phyloP scores from a whole-genome alignment of 2,888 invertebrate species.

The Hydrotaea cyrtoneurina region DNA sequence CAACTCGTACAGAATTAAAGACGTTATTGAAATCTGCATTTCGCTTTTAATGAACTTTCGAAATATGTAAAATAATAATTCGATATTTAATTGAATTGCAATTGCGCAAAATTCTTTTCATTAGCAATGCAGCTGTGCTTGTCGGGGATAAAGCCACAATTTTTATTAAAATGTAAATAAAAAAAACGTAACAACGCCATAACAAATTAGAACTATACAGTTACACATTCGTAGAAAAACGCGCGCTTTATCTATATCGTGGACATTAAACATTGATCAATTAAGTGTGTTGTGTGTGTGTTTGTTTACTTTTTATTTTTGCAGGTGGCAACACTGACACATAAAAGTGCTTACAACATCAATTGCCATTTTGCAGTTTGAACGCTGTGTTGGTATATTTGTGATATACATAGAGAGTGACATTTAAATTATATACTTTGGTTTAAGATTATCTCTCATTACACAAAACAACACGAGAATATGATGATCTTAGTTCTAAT shows the following conservation, averaged over 20 bases:
- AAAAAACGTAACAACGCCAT: conserved; percentile 45
- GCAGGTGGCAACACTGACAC: conserved; percentile 55
- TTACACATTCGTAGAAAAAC: conserved; percentile 24
- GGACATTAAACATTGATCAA: conserved; percentile 54
- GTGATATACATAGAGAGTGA: not conserved
- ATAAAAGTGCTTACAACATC: conserved; percentile 47
- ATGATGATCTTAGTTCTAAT: conserved; percentile 62
- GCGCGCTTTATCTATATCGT: conserved; percentile 45
- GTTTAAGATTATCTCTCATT: not conserved
- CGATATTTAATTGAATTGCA: not conserved
- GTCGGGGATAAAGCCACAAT: conserved; percentile 72
- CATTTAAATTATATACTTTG: not conserved
- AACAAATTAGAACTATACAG: conserved; percentile 74
- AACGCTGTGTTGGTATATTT: not conserved
- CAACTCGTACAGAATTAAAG: conserved; percentile 78
- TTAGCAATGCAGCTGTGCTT: conserved; percentile 78
- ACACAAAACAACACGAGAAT: not conserved
- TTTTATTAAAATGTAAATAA: conserved; percentile 70
- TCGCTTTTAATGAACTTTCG: conserved; percentile 60
- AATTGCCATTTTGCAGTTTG: not conserved
- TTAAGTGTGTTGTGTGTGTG: too few species aligned
- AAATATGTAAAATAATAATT: not conserved
- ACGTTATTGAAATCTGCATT: conserved; percentile 77
- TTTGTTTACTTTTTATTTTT: too few species aligned
- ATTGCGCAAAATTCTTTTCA: not conserved